Base-by-base conservation (phyloP, 2,888 invertebrate species). In the Pterostichus madidus region DNA sequence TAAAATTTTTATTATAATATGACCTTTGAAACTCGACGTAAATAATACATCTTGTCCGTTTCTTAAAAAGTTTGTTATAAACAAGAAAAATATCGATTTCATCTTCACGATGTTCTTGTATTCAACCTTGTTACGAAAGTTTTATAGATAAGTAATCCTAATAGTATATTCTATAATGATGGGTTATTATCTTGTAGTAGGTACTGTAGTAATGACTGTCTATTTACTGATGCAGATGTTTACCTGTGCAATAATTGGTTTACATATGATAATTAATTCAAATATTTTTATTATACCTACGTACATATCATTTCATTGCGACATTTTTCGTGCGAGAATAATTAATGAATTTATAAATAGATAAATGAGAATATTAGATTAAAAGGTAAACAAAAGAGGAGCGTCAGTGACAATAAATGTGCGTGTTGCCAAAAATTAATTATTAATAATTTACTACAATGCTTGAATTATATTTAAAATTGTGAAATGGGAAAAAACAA, bases 201-300 rank as follows among this genome's bases (percentile, higher is more conserved):
- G n/a, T 59, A 11, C 31, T 31, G 59, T 59, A 11, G 11, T 17
- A 59, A 64, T 49, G 32, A 64, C 10, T 64, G 32, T 59, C 32
- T 64, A 64, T 64, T 64, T 64, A 59, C 32, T 64, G 32, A 64
- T n/a, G n/a, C 13, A 64, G 32, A 13, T 31, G 10, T 49, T 49
- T 49, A 49, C 49, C 49, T 49, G 5, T 13, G 35, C 32, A 64
- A 64, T 49, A 49, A 49, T 11, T 49, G 49, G 49, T 13, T 11
- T 49, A 64, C 64, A 64, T 32, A 64, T 64, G 64, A 32, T 64
- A 64, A 64, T 64, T 32, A 32, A 64, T 64, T 64, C 35, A 64
- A 64, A 64, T 35, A 64, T 64, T 32, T 64, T 64, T n/a, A 64
- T 24, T 64, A 32, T 64, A 64, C 64, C n/a, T 31, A 64, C 35